Percentiles rank a stretch among this genome's conserved stretches.
Evolutionary conservation across 2,888 invertebrate genomes (phyloP).

Genomic region (Netelia inedita): DNA sequence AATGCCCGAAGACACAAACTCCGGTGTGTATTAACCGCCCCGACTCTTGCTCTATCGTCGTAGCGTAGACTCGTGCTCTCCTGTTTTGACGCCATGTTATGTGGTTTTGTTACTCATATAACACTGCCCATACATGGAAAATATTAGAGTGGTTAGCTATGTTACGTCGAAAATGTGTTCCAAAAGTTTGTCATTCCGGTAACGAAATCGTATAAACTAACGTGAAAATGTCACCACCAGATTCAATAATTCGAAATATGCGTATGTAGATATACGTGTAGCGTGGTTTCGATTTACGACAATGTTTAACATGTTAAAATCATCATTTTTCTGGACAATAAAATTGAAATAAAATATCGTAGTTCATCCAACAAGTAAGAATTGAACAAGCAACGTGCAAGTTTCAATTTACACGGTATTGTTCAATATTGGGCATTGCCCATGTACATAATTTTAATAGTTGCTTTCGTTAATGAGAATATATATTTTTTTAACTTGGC

Average conservation of each 20-base stretch:
- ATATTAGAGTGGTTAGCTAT: not conserved
- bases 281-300: too few species aligned
- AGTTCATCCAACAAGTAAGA: too few species aligned
- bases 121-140: not conserved
- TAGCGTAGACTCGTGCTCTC: slow-evolving; percentile 15
- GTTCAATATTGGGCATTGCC: not conserved
- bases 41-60: slow-evolving; percentile 44
- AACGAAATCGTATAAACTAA: too few species aligned
- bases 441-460: not conserved
- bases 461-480: not conserved
- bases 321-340: too few species aligned
- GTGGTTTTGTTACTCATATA: not conserved
- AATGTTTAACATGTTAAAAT: too few species aligned
- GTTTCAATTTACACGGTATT: too few species aligned
- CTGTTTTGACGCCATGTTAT: slow-evolving; percentile 2
- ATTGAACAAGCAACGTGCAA: too few species aligned
- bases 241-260: too few species aligned
- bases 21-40: slow-evolving; percentile 12
- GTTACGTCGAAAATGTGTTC: not conserved
- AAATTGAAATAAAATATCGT: too few species aligned
- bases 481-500: slow-evolving; percentile 44
- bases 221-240: too few species aligned
- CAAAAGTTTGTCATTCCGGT: too few species aligned
- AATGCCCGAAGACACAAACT: slow-evolving; percentile 36
- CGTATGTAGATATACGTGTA: too few species aligned